Evolutionary conservation across 2,888 invertebrate genomes (phyloP), one percentile per base, ranked within the genome.

Genomic region (Athalia circularis): DNA sequence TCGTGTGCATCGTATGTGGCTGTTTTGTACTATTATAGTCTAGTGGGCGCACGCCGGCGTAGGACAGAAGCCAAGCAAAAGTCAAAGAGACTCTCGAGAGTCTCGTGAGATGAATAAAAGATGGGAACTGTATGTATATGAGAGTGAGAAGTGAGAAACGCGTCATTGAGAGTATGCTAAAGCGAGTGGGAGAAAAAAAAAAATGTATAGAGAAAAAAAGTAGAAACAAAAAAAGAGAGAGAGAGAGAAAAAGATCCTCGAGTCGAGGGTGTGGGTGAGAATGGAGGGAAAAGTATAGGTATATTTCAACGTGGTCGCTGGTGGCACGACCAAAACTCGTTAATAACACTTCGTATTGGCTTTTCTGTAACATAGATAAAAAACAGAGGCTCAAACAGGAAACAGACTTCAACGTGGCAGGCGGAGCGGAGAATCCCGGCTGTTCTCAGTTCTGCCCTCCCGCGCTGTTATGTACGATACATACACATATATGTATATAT

Each of bases 101-200:
- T 72, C 74, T 81, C 83, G 83, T 83, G 82, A 82, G 83, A 87
- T 87, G 87, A 86, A 87, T 87, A 87, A 86, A 86, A 86, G 86
- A 87, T 86, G 84, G 83, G 81, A 81, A 29, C 29, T 50, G 79
- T 78, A 80, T 75, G 68, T 79, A 83, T n/a, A 54, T 9, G 9
- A 4, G 11, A 54, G 54, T 54, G 54, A 8, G 65, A 65, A 57
- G 72, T 59, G 72, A 59, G 72, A 72, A 72, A n/a, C 45, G 72
- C 72, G 57, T 72, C 72, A 72, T 72, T 15, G 54, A 9, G 72
- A 47, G 59, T 72, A 43, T 9, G 47, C 13, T 52, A 29, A 9
- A 5, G 11, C n/a, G 29, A 68, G 29, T 68, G 68, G 54, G 9
- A 54, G n/a, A 68, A 52, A 54, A 43, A 29, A 54, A 68, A 8